These are phyloP conservation scores for Ophraella communa DNA, from an alignment of 2,888 invertebrate genomes.

Conservation along the genomic window DNA sequence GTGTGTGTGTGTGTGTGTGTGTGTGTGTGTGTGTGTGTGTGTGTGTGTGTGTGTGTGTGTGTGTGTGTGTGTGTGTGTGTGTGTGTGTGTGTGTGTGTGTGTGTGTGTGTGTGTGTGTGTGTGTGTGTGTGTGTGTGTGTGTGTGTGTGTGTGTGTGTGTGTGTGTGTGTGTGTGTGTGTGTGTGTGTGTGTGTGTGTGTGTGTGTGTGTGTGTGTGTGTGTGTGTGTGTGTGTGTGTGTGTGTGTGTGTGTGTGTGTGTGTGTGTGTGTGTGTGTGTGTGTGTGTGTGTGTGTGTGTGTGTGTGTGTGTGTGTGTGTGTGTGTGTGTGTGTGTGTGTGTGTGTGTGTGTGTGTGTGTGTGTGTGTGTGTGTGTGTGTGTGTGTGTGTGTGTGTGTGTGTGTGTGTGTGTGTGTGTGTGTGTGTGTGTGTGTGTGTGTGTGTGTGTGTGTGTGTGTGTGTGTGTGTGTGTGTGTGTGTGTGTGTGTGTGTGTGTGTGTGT, in stretches of 20 bases:
- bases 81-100: conserved; percentile 6
- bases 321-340: conserved; percentile 6
- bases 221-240: conserved; percentile 6
- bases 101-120: conserved; percentile 6
- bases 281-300: conserved; percentile 6
- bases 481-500: conserved; percentile 6
- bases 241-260: conserved; percentile 6
- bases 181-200: conserved; percentile 6
- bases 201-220: conserved; percentile 6
- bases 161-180: conserved; percentile 6
- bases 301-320: conserved; percentile 6
- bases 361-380: conserved; percentile 6
- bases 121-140: conserved; percentile 6
- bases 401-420: conserved; percentile 6
- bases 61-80: conserved; percentile 6
- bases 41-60: conserved; percentile 6
- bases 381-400: conserved; percentile 6
- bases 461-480: conserved; percentile 6
- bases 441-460: conserved; percentile 6
- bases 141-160: conserved; percentile 6
- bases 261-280: conserved; percentile 6
- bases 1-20: conserved; percentile 6
- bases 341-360: conserved; percentile 6
- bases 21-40: conserved; percentile 6
- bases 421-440: conserved; percentile 6